These are phyloP conservation scores for Hippoglossus hippoglossus DNA, from an alignment of 2,797 vertebrate species.

Conservation along the genomic window DNA sequence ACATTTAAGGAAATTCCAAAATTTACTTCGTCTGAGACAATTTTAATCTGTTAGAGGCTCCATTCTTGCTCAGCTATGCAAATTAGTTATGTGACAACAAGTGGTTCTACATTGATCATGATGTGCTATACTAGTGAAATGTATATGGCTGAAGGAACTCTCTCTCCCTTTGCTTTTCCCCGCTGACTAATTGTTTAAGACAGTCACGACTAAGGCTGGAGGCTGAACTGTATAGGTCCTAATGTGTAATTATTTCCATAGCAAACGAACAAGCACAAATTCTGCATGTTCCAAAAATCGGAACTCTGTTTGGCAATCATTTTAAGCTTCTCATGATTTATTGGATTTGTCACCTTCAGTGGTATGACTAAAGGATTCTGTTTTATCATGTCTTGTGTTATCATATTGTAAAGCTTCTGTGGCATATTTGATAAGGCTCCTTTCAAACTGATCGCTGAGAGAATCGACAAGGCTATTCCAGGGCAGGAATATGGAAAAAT, in stretches of 20 bases:
- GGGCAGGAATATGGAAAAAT: slow-evolving; percentile 16
- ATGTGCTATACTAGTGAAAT: neutral
- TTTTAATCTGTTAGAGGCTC: neutral
- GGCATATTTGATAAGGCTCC: neutral
- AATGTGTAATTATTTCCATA: neutral
- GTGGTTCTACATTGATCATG: slow-evolving; percentile 16
- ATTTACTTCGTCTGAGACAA: neutral
- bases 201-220: neutral
- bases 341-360: neutral
- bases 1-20: neutral
- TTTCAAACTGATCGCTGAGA: neutral
- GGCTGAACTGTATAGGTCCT: neutral
- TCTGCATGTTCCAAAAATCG: neutral
- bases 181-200: neutral
- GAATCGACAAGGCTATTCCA: slow-evolving; percentile 2
- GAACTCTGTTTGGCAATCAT: neutral
- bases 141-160: neutral
- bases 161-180: neutral
- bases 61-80: neutral
- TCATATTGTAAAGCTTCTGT: neutral
- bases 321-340: neutral
- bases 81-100: slow-evolving; percentile 12
- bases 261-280: neutral
- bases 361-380: neutral
- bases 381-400: neutral